phyloP scores from a whole-genome alignment of 2,113 vertebrate genomes.

The Pseudorectes ferrugineus region DNA sequence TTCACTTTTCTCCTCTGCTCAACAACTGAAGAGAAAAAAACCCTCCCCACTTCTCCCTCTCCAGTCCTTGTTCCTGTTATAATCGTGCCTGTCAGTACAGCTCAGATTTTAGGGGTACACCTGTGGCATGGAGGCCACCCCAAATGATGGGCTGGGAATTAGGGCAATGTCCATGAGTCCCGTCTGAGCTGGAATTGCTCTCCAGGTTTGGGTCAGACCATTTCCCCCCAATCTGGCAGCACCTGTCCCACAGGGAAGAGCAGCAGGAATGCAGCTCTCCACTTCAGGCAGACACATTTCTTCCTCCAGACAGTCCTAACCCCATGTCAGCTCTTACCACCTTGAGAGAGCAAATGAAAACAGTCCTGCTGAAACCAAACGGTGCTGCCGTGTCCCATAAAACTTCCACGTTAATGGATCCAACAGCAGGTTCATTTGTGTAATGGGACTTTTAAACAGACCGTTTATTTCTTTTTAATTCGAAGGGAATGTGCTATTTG shows the following conservation, averaged over 20 bases:
- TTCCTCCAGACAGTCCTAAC: neutral
- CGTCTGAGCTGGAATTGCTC: neutral
- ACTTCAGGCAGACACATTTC: neutral
- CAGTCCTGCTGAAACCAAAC: neutral
- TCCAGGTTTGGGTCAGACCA: neutral
- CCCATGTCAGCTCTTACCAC: neutral
- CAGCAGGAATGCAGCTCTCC: neutral
- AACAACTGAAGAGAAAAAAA: neutral
- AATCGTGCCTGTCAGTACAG: neutral
- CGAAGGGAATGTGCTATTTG: constrained; percentile 44
- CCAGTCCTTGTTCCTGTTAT: neutral
- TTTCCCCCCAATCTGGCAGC: neutral
- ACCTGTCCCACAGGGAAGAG: neutral
- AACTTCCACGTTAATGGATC: constrained; percentile 43
- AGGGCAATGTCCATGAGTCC: rapidly evolving
- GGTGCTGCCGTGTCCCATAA: constrained; percentile 21
- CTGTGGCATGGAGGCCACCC: neutral
- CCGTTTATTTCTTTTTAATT: constrained; percentile 66
- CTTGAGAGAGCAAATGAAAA: neutral
- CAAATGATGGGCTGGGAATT: neutral
- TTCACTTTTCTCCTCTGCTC: neutral
- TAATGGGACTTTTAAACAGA: constrained; percentile 57
- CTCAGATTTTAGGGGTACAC: neutral
- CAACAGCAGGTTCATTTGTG: constrained; percentile 37
- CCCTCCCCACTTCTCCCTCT: neutral